Conservation (phyloP, 2,113 vertebrate genomes). For the Labrus mixtus region DNA sequence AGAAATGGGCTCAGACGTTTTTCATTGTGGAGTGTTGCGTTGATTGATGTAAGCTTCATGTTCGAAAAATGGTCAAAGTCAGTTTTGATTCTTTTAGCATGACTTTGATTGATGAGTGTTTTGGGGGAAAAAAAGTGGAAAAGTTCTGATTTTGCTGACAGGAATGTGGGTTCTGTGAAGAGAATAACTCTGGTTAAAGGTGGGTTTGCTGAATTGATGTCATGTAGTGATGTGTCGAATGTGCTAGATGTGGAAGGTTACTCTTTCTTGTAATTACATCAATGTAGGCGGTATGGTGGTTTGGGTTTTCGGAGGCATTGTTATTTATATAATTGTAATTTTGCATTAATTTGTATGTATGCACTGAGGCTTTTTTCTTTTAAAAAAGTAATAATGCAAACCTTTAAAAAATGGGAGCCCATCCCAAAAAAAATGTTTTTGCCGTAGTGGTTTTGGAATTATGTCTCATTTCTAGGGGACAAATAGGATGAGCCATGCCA, state of each 20-base stretch:
- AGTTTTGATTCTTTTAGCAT: not conserved
- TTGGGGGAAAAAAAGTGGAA: not conserved
- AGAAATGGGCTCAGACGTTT: slow-evolving; percentile 6
- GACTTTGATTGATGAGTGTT: slow-evolving; percentile 5
- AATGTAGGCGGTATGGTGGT: not conserved
- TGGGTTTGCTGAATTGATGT: not conserved
- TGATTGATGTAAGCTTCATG: slow-evolving; percentile 3
- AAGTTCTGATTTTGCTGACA: not conserved
- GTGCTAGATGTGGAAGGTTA: not conserved
- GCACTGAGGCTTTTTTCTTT: too few relatives aligned
- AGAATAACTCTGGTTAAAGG: not conserved
- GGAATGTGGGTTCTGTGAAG: not conserved
- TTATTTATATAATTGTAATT: too few relatives aligned
- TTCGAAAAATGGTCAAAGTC: slow-evolving; percentile 7
- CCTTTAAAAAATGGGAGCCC: too few relatives aligned
- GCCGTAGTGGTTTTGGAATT: too few relatives aligned
- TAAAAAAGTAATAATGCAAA: too few relatives aligned
- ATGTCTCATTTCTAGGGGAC: too few relatives aligned
- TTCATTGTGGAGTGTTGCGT: not conserved
- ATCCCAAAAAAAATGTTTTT: too few relatives aligned
- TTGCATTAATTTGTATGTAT: too few relatives aligned
- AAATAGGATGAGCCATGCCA: too few relatives aligned
- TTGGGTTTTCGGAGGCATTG: too few relatives aligned
- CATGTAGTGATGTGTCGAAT: not conserved
- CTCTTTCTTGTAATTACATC: not conserved